A percentile compares a stretch with the other conserved stretches of the same genome.
phyloP scores from a whole-genome alignment of 2,113 vertebrate species.

The Pelusios castaneus region DNA sequence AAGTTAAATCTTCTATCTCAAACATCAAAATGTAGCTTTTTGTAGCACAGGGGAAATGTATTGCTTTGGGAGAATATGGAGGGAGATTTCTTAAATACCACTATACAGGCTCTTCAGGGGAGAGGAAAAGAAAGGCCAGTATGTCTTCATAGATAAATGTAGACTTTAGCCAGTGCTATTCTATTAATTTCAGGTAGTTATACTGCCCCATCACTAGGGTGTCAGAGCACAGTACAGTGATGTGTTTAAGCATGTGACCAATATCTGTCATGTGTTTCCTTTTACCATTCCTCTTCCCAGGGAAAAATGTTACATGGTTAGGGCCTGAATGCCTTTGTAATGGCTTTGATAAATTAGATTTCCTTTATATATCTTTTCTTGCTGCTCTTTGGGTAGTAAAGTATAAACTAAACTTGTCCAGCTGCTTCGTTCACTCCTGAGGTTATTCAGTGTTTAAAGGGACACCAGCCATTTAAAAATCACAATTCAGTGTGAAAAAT shows the following conservation, averaged over 20 bases:
- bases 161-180: background rate
- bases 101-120: rapidly evolving
- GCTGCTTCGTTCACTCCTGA: background rate
- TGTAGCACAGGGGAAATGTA: rapidly evolving
- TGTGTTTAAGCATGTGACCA: background rate
- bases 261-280: background rate
- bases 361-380: background rate
- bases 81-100: background rate
- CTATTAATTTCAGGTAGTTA: background rate
- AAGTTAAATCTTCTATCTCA: background rate
- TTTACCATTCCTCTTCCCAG: background rate
- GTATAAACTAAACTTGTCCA: background rate
- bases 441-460: background rate
- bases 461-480: rapidly evolving
- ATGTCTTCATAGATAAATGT: background rate
- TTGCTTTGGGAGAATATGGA: background rate
- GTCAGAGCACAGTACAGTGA: background rate
- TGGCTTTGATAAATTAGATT: background rate
- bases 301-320: background rate
- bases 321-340: conserved; percentile 26
- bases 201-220: rapidly evolving
- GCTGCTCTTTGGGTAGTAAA: background rate
- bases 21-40: background rate
- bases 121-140: background rate
- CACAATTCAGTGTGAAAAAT: background rate